These are phyloP conservation scores for Falco berigora DNA, from an alignment of 2,797 vertebrate genomes.

Conservation along the genomic window DNA sequence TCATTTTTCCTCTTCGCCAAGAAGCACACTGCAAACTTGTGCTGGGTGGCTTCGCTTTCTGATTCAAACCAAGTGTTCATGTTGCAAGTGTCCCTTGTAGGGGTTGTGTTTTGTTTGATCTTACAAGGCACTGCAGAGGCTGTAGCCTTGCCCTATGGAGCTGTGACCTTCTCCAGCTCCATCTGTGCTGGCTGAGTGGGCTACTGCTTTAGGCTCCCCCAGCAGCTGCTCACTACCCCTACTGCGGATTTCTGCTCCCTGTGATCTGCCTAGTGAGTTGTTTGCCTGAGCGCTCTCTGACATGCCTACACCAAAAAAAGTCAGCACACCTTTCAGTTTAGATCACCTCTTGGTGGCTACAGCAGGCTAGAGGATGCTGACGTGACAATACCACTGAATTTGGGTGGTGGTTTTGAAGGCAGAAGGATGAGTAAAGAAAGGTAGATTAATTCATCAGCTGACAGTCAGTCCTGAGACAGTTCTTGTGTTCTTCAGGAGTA, in stretches of 20 bases:
- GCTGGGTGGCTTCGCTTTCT: background rate
- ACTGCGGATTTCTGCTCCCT: background rate
- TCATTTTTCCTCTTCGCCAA: background rate
- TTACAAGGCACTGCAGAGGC: background rate
- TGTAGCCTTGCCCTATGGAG: background rate
- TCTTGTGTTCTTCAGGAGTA: background rate
- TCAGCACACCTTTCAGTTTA: background rate
- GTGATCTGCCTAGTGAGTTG: background rate
- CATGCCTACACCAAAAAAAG: background rate
- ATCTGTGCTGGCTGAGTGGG: background rate
- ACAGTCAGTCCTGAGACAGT: background rate
- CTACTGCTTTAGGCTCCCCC: too few species aligned
- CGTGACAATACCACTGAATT: background rate
- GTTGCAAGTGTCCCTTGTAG: rapidly evolving
- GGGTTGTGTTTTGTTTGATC: background rate
- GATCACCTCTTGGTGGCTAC: background rate
- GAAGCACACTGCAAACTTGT: background rate
- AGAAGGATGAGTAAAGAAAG: background rate
- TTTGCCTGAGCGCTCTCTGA: background rate
- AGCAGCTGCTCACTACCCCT: background rate
- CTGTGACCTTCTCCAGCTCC: background rate
- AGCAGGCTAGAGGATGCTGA: background rate
- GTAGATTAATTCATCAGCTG: background rate
- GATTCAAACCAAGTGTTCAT: background rate
- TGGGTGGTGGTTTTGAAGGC: background rate